A percentile compares a stretch with the other conserved stretches of the same genome.
Conservation (phyloP, 2,888 invertebrate genomes). For the Drosophila testacea region DNA sequence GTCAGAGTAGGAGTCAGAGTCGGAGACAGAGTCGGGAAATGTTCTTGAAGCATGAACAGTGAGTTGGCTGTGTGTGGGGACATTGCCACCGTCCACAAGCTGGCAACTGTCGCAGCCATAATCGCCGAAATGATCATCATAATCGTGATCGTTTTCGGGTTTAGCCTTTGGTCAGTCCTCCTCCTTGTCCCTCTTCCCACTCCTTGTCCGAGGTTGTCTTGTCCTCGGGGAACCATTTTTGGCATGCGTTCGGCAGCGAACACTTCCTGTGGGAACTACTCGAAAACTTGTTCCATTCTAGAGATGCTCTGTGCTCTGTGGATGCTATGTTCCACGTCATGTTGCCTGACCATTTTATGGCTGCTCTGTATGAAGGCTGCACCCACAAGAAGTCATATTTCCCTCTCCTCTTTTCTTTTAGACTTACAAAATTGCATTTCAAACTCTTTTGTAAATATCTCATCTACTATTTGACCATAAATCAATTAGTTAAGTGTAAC, state of each 20-base stretch:
- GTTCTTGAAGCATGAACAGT: conserved; percentile 42
- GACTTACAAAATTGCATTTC: conserved; percentile 36
- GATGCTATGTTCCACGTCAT: conserved; percentile 49
- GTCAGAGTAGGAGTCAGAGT: conserved; percentile 6
- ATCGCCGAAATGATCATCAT: conserved; percentile 74
- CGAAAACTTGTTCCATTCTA: conserved; percentile 58
- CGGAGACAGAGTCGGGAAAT: conserved; percentile 35
- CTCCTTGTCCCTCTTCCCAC: conserved; percentile 12
- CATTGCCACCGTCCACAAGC: conserved; percentile 59
- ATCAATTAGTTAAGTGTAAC: conserved; percentile 71
- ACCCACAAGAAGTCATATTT: conserved; percentile 51
- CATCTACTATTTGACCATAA: conserved; percentile 56
- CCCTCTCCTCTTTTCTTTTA: conserved; percentile 7
- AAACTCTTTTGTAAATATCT: conserved; percentile 47
- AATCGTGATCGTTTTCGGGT: conserved; percentile 73
- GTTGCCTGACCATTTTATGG: conserved; percentile 50
- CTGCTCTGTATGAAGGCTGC: conserved; percentile 39
- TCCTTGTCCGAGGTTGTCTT: conserved; percentile 55
- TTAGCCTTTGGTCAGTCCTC: conserved; percentile 40
- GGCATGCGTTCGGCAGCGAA: conserved; percentile 74
- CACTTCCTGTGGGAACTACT: conserved; percentile 78
- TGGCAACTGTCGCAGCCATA: conserved; percentile 57
- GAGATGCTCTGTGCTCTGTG: conserved; percentile 18
- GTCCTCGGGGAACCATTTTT: conserved; percentile 76
- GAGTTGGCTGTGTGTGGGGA: conserved; percentile 46